A percentile compares a stretch with the other conserved stretches of the same genome.
phyloP scores from a whole-genome alignment of 2,113 vertebrate genomes.

The Thunnus thynnus region DNA sequence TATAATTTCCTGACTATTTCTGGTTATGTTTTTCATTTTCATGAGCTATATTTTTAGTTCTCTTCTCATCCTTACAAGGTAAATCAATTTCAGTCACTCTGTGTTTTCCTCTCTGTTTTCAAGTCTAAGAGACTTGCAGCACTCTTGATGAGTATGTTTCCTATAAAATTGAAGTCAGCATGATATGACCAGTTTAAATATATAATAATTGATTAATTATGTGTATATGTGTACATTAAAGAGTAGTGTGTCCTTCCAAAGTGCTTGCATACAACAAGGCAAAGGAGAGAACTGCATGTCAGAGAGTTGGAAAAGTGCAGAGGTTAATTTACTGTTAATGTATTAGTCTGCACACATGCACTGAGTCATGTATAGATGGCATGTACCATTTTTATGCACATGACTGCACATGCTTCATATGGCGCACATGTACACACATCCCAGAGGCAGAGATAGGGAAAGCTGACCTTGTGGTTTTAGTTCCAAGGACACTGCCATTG shows the following conservation, averaged over 20 bases:
- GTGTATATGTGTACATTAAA: not conserved
- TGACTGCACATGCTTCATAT: not conserved
- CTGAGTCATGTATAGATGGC: not conserved
- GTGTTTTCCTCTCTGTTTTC: conserved; percentile 7
- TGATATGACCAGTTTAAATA: not conserved
- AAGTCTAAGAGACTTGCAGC: not conserved
- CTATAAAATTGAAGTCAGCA: not conserved
- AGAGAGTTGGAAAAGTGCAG: not conserved
- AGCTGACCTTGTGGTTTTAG: conserved; percentile 66
- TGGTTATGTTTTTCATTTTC: not conserved
- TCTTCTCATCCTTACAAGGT: not conserved
- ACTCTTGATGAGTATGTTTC: not conserved
- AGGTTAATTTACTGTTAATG: conserved; percentile 5
- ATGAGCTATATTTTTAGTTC: not conserved
- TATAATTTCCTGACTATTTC: conserved; percentile 1
- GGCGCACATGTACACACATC: conserved; percentile 4
- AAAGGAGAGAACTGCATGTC: not conserved
- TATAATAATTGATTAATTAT: not conserved
- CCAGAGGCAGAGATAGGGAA: conserved; percentile 9
- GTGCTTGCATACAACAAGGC: not conserved
- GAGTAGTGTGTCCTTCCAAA: not conserved
- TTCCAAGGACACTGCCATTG: conserved; percentile 71
- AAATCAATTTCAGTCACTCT: not conserved
- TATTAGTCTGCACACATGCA: not conserved
- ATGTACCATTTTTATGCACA: not conserved